Evolutionary conservation across 2,113 vertebrate species (phyloP), one percentile per base, ranked within the genome.

Genomic region (Nothoprocta perdicaria): DNA sequence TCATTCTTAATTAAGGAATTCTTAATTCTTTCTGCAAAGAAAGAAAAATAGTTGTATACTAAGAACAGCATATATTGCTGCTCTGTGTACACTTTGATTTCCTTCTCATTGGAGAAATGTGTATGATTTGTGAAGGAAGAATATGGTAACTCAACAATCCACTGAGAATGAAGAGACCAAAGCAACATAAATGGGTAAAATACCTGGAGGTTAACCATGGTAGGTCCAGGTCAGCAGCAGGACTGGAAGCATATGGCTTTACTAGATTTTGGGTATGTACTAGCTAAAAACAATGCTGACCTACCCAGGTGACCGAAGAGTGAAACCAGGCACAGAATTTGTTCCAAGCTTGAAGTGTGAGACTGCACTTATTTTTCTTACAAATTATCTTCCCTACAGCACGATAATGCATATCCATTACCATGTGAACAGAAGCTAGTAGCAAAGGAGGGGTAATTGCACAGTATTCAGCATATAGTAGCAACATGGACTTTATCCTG

Each of bases 341-440:
- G 7, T 27, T 63, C 35, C 65, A 69, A 19, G 10, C 0, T 0
- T 33, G 27, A 18, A 46, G 11, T 53, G 15, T 26, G 46, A 81
- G 52, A 77, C 5, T 53, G 33, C 48, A 66, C 16, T 57, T 33
- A n/a, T 40, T 50, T 61, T 41, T 8, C 21, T 69, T 65, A 61
- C 10, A 65, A 62, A 3, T 18, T 61, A n/a, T 22, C 17, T 27
- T 9, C 31, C 33, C 41, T 63, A 14, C 7, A 40, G 40, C 35
- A 68, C 14, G 24, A 5, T 1, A 9, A 38, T 57, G 52, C 12
- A 48, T 84, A 14, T 6, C 13, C 0, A 1, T 26, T 23, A 29
- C 4, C 10, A 38, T 43, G 26, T 14, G 38, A 92, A 29, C 45
- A 79, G 40, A 68, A 21, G 5, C 10, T 65, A 6, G 3, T 33